Evolutionary conservation across 2,888 invertebrate genomes (phyloP), one percentile per base, ranked within the genome.

Genomic region (Ormia ochracea): DNA sequence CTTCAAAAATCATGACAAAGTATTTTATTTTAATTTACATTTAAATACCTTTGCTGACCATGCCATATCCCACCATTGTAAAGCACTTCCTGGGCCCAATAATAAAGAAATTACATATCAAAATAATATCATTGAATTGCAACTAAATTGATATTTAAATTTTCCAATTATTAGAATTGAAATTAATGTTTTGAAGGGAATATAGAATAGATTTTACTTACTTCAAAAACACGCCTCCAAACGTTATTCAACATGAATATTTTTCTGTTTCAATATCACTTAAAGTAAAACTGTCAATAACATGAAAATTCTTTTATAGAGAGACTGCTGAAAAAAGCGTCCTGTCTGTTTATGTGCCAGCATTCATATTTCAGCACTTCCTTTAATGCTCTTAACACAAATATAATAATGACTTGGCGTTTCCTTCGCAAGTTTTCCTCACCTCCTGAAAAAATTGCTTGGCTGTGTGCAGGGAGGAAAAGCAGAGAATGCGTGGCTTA

Each of bases 401-500:
- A 59, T 50, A 70, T 36, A 3, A 38, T 31, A 52, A 14, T 21
- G 59, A 48, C 28, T 50, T 26, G 14, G 21, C 26, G 48, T 36
- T 50, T 38, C 50, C 54, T 63, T 73, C 19, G 41, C 31, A 31
- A 28, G 36, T 17, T 38, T n/a, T 21, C n/a, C 14, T n/a, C 45
- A 14, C 23, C 72, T 61, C 38, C 33, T 28, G 23, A 63, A 76
- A 70, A 36, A 63, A 33, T 38, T 63, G 10, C 21, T 56, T 54
- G 38, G 19, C 3, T 38, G n/a, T 2, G 14, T 54, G 56, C 33
- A 3, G 43, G 33, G 26, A 31, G 45, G 43, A n/a, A 74, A 48
- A 56, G n/a, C 28, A 23, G 43, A 63, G 76, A 80, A 63, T 80
- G 72, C 63, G 68, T 80, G 80, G 48, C 45, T 72, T 76, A 80